Evolutionary conservation across 2,888 invertebrate species (phyloP).

Genomic region (Hypsopygia costalis): DNA sequence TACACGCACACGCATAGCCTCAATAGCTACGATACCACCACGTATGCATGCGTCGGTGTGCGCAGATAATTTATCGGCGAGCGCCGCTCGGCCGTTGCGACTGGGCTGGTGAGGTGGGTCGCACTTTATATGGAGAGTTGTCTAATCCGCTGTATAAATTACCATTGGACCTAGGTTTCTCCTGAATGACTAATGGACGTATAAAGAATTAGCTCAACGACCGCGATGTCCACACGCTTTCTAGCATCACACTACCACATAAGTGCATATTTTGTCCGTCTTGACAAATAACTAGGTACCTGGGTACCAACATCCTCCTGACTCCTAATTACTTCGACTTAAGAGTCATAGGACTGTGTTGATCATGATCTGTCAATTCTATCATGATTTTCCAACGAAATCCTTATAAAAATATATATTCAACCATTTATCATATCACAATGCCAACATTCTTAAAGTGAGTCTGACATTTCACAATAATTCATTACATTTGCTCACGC

Average conservation of each 20-base stretch:
- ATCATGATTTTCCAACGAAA: no score
- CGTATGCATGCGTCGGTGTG: slow-evolving; percentile 32
- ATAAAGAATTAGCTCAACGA: slow-evolving; percentile 59
- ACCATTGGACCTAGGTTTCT: slow-evolving; percentile 65
- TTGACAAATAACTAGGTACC: no score
- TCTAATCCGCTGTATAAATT: slow-evolving; percentile 70
- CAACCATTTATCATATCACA: no score
- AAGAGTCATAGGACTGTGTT: no score
- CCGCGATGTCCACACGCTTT: slow-evolving; percentile 45
- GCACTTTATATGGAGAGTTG: slow-evolving; percentile 71
- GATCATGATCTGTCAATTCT: no score
- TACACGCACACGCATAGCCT: slow-evolving; percentile 29
- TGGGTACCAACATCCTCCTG: no score
- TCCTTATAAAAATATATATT: no score
- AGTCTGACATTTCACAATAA: no score
- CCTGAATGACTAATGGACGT: slow-evolving; percentile 66
- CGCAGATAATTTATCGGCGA: slow-evolving; percentile 58
- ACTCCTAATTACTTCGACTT: no score
- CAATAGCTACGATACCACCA: slow-evolving; percentile 21
- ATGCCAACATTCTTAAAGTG: no score
- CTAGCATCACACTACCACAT: no score
- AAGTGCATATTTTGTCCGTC: neutral
- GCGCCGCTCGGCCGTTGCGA: slow-evolving; percentile 37
- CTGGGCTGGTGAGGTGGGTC: slow-evolving; percentile 46
- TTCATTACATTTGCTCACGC: no score